Conservation (phyloP, 1,140 invertebrate genomes). For the Zaprionus inermis region DNA sequence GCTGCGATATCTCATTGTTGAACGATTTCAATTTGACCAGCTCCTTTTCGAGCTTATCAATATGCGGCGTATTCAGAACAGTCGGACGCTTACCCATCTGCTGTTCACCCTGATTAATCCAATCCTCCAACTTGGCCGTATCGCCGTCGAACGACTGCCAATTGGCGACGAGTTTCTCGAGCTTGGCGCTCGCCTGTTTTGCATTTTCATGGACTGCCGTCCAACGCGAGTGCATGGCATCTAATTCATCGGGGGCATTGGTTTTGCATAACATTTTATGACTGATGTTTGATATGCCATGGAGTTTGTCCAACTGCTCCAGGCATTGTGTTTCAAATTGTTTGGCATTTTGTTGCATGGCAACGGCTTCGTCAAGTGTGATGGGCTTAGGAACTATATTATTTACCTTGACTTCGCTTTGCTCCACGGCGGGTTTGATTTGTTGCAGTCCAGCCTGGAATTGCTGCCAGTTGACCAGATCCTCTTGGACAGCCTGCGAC, state of each 20-base stretch:
- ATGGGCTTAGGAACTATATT: slow-evolving; percentile 90
- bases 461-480: slow-evolving; percentile 93
- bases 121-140: slow-evolving; percentile 88
- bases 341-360: slow-evolving; percentile 89
- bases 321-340: slow-evolving; percentile 91
- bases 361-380: slow-evolving; percentile 91
- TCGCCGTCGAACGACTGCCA: slow-evolving; percentile 93
- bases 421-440: slow-evolving; percentile 94
- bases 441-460: slow-evolving; percentile 92
- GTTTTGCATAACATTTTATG: slow-evolving; percentile 90
- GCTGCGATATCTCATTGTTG: slow-evolving; percentile 92
- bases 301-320: slow-evolving; percentile 89
- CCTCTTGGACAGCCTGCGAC: slow-evolving; percentile 89
- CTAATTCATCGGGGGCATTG: slow-evolving; percentile 91
- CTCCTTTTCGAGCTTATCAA: slow-evolving; percentile 90
- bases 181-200: slow-evolving; percentile 89
- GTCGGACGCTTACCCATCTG: slow-evolving; percentile 85
- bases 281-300: slow-evolving; percentile 89
- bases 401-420: slow-evolving; percentile 91
- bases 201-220: slow-evolving; percentile 90
- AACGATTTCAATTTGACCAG: slow-evolving; percentile 90
- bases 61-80: slow-evolving; percentile 88
- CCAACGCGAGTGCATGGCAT: slow-evolving; percentile 92
- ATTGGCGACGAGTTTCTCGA: slow-evolving; percentile 90
- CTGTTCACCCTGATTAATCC: slow-evolving; percentile 89